Base-by-base conservation (phyloP, 2,113 vertebrate species). In the Gopherus evgoodei region DNA sequence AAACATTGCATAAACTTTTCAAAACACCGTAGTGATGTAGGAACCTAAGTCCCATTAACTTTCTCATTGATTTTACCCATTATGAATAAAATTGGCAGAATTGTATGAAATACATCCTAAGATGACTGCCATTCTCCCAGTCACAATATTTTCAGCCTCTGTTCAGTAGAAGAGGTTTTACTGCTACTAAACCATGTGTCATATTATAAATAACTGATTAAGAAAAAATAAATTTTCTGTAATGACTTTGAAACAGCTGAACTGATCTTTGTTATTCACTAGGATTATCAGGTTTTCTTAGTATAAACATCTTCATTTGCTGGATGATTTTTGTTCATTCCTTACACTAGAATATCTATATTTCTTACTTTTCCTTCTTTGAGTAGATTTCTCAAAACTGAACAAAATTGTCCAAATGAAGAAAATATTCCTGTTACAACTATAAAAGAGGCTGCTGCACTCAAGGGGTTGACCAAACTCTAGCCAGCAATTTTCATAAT, bases 211-310 rank as follows among this genome's bases (percentile, higher is more conserved):
- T 57, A 91, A 88, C 29, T 16, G 81, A 27, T 54, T 82, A 56
- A 44, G 38, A 57, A 83, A 57, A 42, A 29, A 56, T 14, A 83
- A 53, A 27, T 83, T 50, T 49, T 53, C 38, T 19, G 9, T 62
- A 88, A 16, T 75, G 38, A 38, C 47, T 93, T n/a, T 87, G 59
- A 94, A 79, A 29, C 4, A 91, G 93, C 47, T 83, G 86, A 88
- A 87, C 10, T 92, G 78, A 49, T 79, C 27, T 92, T 92, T 87
- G 22, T 3, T 3, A 76, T 95, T 93, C 42, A 84, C 87, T 90
- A 81, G 4, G 0, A 38, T 25, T 35, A 44, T 54, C 65, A 54
- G 38, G 4, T 84, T 0, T 47, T 52, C 65, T 44, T 91, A 89
- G 35, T 87, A 17, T 95, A 92, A 84, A 81, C 82, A 35, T 56